Evolutionary conservation across 2,888 invertebrate species (phyloP), one percentile per base, ranked within the genome.

Genomic region (Hydrotaea cyrtoneurina): DNA sequence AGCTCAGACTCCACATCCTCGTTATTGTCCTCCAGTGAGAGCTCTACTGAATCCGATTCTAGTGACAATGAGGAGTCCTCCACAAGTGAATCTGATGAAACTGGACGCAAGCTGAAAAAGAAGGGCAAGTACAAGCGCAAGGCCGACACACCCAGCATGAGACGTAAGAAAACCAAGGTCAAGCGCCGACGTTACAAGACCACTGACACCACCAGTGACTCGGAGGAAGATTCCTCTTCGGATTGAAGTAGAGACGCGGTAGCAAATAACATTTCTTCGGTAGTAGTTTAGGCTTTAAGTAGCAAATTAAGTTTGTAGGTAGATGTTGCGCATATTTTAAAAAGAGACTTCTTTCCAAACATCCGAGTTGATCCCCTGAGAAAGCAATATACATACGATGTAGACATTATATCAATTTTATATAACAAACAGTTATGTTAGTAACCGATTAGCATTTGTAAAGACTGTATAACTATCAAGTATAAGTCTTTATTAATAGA

Each of bases 31-130:
- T 79, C 83, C 78, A 78, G 76, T 72, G 79, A 85, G 79, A 78
- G 80, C 23, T 59, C 72, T 50, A 85, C 80, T 36, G 88, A 90
- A 26, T 91, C 91, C 0, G 92, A 92, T 78, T 91, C 91, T 3
- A 91, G 92, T 84, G 91, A 91, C 69, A 92, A 92, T 81, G 91
- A 91, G 75, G 91, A 92, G 31, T 91, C 92, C 2, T 91, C 92
- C 62, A 91, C 92, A 2, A 91, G 90, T 77, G 90, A 89, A 78
- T 90, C 89, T 1, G 91, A 90, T 50, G 90, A 91, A 66, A 89
- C 89, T 10, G 91, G 91, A 7, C 89, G 89, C 43, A 91, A 92
- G 75, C 89, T 89, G 83, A 91, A 89, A 50, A 91, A 91, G 5
- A 89, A 88, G 69, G 89, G 90, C 19, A 92, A 91, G 86, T 90